These are phyloP conservation scores for Clupea harengus DNA, from an alignment of 2,113 vertebrate species.

Conservation along the genomic window DNA sequence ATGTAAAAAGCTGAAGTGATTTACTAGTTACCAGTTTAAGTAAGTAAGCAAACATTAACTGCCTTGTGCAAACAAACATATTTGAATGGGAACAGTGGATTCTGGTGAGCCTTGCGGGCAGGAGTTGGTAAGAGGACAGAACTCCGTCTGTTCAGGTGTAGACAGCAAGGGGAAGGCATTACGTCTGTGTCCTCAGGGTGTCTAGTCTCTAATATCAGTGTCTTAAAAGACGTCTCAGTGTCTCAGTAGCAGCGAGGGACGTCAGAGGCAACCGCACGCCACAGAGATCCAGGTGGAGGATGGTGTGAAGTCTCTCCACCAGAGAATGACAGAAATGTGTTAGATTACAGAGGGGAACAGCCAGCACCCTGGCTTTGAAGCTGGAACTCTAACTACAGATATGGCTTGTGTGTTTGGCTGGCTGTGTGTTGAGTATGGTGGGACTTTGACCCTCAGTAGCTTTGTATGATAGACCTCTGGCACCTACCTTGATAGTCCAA, in stretches of 20 bases:
- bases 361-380: background rate
- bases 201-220: background rate
- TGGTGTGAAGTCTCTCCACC: background rate
- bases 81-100: conserved; percentile 2
- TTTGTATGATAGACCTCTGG: background rate
- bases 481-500: background rate
- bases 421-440: background rate
- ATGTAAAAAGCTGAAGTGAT: background rate
- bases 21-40: background rate
- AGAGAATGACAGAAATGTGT: background rate
- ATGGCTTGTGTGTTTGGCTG: conserved; percentile 3
- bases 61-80: background rate
- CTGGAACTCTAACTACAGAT: background rate
- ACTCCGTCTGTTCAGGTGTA: background rate
- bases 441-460: background rate
- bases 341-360: background rate
- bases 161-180: background rate
- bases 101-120: background rate
- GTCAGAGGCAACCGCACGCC: conserved; percentile 10
- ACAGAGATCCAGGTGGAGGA: background rate
- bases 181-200: background rate
- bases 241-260: background rate
- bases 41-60: background rate
- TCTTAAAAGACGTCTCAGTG: background rate
- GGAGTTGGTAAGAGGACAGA: background rate